Evolutionary conservation across 2,888 invertebrate genomes (phyloP).

Genomic region (Lycaena phlaeas): DNA sequence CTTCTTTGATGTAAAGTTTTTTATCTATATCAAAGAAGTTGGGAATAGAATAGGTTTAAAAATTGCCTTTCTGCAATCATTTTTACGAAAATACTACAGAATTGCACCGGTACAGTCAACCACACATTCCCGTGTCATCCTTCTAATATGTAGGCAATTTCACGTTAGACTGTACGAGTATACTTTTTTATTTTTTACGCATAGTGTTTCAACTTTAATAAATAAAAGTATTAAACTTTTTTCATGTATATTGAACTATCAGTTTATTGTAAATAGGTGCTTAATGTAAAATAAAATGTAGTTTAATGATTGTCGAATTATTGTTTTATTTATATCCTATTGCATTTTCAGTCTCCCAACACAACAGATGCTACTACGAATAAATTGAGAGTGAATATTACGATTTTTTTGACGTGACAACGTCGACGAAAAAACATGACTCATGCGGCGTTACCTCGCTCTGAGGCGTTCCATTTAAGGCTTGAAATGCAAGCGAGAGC

Average conservation of each 20-base stretch:
- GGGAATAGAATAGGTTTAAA: slow-evolving; percentile 32
- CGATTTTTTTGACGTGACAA: too few species aligned
- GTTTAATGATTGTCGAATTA: slow-evolving; percentile 60
- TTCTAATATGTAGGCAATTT: slow-evolving; percentile 8
- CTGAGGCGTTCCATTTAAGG: too few species aligned
- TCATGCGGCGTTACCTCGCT: too few species aligned
- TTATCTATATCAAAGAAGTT: slow-evolving; percentile 9
- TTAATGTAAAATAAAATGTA: slow-evolving; percentile 60
- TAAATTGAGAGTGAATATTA: too few species aligned
- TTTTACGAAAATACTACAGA: slow-evolving; percentile 58
- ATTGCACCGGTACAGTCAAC: slow-evolving; percentile 38
- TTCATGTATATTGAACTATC: slow-evolving; percentile 37
- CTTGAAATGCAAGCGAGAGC: too few species aligned
- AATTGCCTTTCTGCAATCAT: slow-evolving; percentile 61
- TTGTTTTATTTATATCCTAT: slow-evolving; percentile 44
- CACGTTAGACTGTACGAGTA: slow-evolving; percentile 35
- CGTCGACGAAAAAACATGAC: too few species aligned
- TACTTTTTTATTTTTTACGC: slow-evolving; percentile 49
- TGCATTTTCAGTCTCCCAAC: too few species aligned
- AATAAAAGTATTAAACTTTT: too few species aligned
- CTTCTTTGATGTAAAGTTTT: background rate
- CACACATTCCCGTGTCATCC: slow-evolving; percentile 21
- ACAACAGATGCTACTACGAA: too few species aligned
- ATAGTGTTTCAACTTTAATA: slow-evolving; percentile 31
- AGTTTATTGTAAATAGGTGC: slow-evolving; percentile 64